phyloP scores from a whole-genome alignment of 2,113 vertebrate genomes.

The Nerophis lumbriciformis region DNA sequence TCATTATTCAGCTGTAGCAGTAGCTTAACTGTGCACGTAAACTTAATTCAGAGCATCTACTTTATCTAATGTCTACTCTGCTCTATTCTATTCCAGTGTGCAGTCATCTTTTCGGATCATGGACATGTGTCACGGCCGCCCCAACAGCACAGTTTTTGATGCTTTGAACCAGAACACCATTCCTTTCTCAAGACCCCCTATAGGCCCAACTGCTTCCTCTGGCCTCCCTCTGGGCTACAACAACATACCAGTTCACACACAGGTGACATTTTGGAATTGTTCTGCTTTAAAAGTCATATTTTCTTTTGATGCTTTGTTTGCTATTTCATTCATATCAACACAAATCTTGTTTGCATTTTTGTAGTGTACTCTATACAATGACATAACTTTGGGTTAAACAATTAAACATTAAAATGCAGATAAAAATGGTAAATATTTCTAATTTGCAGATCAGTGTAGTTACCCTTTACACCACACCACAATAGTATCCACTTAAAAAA shows the following conservation, averaged over 20 bases:
- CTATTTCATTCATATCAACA: too few relatives aligned
- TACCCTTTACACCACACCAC: too few relatives aligned
- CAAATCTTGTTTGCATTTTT: too few relatives aligned
- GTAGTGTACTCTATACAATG: too few relatives aligned
- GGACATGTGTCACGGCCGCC: conserved; percentile 87
- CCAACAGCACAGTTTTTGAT: conserved; percentile 73
- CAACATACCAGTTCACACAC: conserved; percentile 86
- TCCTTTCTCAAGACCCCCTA: conserved; percentile 79
- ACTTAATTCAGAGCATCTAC: too few relatives aligned
- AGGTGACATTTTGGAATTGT: conserved; percentile 69
- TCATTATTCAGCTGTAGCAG: too few relatives aligned
- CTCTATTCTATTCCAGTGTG: conserved; percentile 69
- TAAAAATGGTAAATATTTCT: too few relatives aligned
- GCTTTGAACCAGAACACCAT: conserved; percentile 86
- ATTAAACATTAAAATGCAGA: background rate
- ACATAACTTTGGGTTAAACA: background rate
- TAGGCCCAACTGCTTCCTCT: conserved; percentile 72
- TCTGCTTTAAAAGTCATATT: too few relatives aligned
- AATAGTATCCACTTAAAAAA: too few relatives aligned
- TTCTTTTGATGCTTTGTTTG: too few relatives aligned
- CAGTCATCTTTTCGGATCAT: conserved; percentile 97
- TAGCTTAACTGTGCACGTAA: too few relatives aligned
- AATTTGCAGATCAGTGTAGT: too few relatives aligned
- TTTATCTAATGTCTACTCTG: background rate
- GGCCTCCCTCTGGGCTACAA: conserved; percentile 82